phyloP scores from a whole-genome alignment of 1,140 invertebrate genomes.

The Micrasema longulum region DNA sequence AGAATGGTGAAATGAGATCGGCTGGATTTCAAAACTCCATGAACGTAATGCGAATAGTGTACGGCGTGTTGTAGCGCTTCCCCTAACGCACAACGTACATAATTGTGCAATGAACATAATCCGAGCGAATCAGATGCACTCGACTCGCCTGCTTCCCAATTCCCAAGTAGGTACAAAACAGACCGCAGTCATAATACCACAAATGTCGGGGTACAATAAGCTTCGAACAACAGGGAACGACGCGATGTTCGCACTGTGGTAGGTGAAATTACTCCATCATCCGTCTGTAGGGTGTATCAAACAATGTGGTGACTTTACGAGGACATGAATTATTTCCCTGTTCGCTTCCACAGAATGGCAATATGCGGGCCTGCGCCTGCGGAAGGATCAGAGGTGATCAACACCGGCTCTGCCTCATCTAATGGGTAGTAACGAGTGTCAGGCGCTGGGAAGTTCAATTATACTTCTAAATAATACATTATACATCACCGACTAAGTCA shows the following conservation, averaged over 20 bases:
- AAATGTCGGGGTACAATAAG: conserved; percentile 5
- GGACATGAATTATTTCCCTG: conserved; percentile 30
- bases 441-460: neutral
- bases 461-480: no score
- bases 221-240: conserved; percentile 5
- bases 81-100: no score
- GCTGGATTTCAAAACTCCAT: no score
- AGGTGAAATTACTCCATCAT: conserved; percentile 16
- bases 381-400: conserved; percentile 3
- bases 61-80: no score
- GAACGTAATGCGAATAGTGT: no score
- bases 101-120: conserved; percentile 16
- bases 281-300: conserved; percentile 31
- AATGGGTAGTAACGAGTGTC: conserved; percentile 29
- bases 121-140: conserved; percentile 26
- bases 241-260: conserved; percentile 6
- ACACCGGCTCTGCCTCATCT: neutral
- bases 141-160: conserved; percentile 11
- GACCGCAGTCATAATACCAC: neutral
- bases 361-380: neutral
- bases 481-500: no score
- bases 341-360: conserved; percentile 21
- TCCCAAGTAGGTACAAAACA: neutral
- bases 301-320: conserved; percentile 42
- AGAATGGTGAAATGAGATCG: neutral